Base-by-base conservation (phyloP, 2,797 vertebrate genomes). In the Calcarius lapponicus region DNA sequence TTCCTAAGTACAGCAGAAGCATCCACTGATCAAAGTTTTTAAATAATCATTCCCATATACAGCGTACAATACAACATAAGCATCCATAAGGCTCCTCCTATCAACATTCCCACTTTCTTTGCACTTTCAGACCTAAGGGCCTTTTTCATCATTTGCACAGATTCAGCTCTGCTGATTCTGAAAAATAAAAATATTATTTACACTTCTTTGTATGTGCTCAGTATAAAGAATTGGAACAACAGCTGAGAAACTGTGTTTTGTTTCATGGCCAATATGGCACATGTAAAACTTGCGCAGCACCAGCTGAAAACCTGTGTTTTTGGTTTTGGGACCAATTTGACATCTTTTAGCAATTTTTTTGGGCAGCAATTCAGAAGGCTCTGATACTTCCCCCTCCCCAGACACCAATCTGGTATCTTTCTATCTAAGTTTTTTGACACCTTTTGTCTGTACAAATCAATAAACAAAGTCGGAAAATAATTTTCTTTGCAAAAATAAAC, bases 401-500 rank as follows among this genome's bases (percentile, higher is more conserved):
- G 78, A 95, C 84, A 93, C 34, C 91, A 94, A 84, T 96, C 95
- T 96, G 90, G 71, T 96, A 94, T 95, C 74, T 92, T 95, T 96
- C 88, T 92, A 93, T 93, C 79, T 72, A 88, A 87, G 80, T 53
- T 95, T 97, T 96, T 92, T 75, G 42, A 88, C 93, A 93, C 75
- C 36, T 97, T 96, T 97, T 96, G 81, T 95, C 87, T 90, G 72
- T 80, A 73, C 53, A 92, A 93, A 94, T 94, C 94, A 94, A 93
- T 96, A 97, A 97, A 94, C 78, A 96, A 90, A 91, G 74, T 45
- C 89, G 92, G 92, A 97, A 96, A 97, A 93, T 83, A 84, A 88
- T 85, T 76, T 91, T 71, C 15, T 72, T 42, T 80, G 45, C 25
- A 92, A 93, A 92, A 96, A 94, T 76, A 94, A 92, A 60, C 15